A percentile compares a stretch with the other conserved stretches of the same genome.
Evolutionary conservation across 2,797 vertebrate species (phyloP).

Genomic region (Pelochelys cantorii): DNA sequence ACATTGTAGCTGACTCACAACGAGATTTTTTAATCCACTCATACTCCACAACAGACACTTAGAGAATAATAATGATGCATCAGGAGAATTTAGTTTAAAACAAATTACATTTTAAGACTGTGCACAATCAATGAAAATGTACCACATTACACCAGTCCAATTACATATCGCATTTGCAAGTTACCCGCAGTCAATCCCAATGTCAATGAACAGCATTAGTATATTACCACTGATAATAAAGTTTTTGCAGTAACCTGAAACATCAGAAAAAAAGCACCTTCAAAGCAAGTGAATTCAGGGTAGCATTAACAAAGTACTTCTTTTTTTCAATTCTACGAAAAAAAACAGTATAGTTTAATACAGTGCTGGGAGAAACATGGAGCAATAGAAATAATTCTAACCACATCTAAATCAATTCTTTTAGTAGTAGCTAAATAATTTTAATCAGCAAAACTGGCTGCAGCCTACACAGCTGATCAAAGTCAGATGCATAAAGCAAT

Average conservation of each 20-base stretch:
- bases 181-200: conserved; percentile 61
- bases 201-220: conserved; percentile 71
- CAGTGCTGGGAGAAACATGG: conserved; percentile 43
- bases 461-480: neutral
- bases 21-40: neutral
- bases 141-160: conserved; percentile 67
- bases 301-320: conserved; percentile 22
- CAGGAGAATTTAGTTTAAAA: conserved; percentile 57
- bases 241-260: conserved; percentile 78
- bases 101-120: conserved; percentile 60
- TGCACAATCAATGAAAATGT: conserved; percentile 39
- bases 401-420: neutral
- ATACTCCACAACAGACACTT: neutral
- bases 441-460: neutral
- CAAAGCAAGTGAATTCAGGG: conserved; percentile 54
- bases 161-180: conserved; percentile 65
- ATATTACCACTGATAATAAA: conserved; percentile 73
- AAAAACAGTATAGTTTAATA: conserved; percentile 29
- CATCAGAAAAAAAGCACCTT: conserved; percentile 69
- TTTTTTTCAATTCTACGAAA: conserved; percentile 45
- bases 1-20: neutral
- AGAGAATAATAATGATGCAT: conserved; percentile 19
- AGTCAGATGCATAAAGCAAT: neutral
- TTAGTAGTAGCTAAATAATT: neutral
- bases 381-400: conserved; percentile 35